A percentile compares a stretch with the other conserved stretches of the same genome.
Evolutionary conservation across 1,140 invertebrate genomes (phyloP).

Genomic region (Aphelinus certus): DNA sequence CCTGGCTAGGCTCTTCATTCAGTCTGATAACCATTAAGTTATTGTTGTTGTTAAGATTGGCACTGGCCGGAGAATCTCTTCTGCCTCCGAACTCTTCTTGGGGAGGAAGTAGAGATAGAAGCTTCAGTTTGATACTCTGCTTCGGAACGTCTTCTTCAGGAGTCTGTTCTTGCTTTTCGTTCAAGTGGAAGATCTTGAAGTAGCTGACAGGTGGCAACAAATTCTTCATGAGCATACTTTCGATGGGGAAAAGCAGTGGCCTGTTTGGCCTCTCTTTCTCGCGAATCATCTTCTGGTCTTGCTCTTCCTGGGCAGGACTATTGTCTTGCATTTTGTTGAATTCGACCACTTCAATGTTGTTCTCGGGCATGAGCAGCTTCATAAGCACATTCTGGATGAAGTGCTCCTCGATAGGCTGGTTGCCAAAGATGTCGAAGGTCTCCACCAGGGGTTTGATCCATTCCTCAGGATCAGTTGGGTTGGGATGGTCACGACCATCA

Average conservation of each 20-base stretch:
- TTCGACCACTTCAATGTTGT: constrained; percentile 33
- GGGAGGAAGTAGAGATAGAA: constrained; percentile 24
- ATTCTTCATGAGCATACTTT: constrained; percentile 28
- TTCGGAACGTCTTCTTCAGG: constrained; percentile 35
- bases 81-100: constrained; percentile 10
- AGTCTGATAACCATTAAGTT: constrained; percentile 34
- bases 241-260: constrained; percentile 16
- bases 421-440: constrained; percentile 38
- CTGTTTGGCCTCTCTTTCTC: constrained; percentile 3
- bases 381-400: constrained; percentile 33
- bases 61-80: not conserved
- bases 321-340: constrained; percentile 38
- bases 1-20: constrained; percentile 30
- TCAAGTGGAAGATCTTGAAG: constrained; percentile 37
- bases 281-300: constrained; percentile 13
- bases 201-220: constrained; percentile 25
- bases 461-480: constrained; percentile 31
- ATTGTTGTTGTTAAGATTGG: not conserved
- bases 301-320: not conserved
- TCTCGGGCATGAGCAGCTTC: constrained; percentile 31
- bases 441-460: constrained; percentile 37
- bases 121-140: constrained; percentile 35
- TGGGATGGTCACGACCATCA: constrained; percentile 27
- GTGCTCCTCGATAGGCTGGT: constrained; percentile 35
- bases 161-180: constrained; percentile 11